Conservation (phyloP, 2,797 vertebrate species). For the Sandelia bainsii region DNA sequence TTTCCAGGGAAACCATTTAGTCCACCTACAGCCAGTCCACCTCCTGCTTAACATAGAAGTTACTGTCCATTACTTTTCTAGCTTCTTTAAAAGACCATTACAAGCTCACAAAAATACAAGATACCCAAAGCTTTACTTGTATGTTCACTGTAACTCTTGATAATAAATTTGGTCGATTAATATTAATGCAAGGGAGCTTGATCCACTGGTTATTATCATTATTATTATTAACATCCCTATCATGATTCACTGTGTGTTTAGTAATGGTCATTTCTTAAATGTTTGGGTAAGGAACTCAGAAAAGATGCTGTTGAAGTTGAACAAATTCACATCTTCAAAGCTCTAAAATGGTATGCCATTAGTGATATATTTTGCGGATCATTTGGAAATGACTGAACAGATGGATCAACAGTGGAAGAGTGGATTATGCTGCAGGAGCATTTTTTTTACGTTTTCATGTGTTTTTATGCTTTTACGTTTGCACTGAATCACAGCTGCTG, state of each 20-base stretch:
- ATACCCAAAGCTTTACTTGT: not conserved
- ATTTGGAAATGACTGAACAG: slow-evolving; percentile 31
- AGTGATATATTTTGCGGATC: slow-evolving; percentile 28
- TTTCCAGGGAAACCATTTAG: slow-evolving; percentile 44
- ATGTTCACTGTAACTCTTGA: not conserved
- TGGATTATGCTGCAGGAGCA: slow-evolving; percentile 24
- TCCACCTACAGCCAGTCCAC: slow-evolving; percentile 20
- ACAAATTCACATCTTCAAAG: not conserved
- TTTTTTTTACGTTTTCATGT: slow-evolving; percentile 11
- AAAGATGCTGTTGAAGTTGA: not conserved
- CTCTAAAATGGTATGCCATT: slow-evolving; percentile 15
- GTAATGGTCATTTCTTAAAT: not conserved
- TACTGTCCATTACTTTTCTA: not conserved
- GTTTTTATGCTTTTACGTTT: not conserved
- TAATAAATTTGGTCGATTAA: too few relatives aligned
- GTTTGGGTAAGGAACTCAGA: not conserved
- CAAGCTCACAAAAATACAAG: not conserved
- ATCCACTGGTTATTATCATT: not conserved
- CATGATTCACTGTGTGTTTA: too few relatives aligned
- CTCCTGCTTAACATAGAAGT: not conserved
- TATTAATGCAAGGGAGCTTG: not conserved
- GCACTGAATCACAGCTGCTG: not conserved
- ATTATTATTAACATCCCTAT: not conserved
- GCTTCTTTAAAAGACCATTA: not conserved
- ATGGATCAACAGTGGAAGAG: slow-evolving; percentile 32